A percentile compares a stretch with the other conserved stretches of the same genome.
Conservation (phyloP, 2,888 invertebrate species). For the Zootermopsis nevadensis region DNA sequence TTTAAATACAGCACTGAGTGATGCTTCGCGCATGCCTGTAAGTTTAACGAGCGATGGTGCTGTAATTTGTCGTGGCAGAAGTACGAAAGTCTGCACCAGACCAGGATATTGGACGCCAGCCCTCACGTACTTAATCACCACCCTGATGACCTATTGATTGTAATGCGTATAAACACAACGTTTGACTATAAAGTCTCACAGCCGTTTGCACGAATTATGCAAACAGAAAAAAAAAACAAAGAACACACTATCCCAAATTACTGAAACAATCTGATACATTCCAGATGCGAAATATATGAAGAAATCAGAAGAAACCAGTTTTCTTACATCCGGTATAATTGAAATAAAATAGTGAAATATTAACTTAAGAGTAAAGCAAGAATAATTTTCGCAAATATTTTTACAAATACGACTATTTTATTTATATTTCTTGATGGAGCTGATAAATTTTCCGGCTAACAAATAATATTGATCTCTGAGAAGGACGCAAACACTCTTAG, state of each 20-base stretch:
- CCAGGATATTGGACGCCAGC: not conserved
- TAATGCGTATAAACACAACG: not conserved
- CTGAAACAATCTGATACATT: not conserved
- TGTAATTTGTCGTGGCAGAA: conserved; percentile 3
- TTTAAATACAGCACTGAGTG: not conserved
- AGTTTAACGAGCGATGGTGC: conserved; percentile 9
- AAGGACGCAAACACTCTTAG: not conserved
- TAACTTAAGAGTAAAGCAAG: no score
- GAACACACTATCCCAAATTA: not conserved
- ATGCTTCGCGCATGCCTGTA: conserved; percentile 14
- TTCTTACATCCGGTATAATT: not conserved
- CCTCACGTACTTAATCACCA: not conserved
- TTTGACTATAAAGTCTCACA: not conserved
- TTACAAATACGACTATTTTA: no score
- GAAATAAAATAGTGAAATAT: no score
- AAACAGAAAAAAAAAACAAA: not conserved
- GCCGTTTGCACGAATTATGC: not conserved
- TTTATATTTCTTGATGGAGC: no score
- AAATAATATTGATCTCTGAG: not conserved
- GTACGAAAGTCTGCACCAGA: not conserved
- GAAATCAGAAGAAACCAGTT: not conserved
- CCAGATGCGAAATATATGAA: not conserved
- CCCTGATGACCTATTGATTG: not conserved
- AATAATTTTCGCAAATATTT: no score
- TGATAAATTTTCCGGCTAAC: not conserved